These are phyloP conservation scores for Ladona fulva DNA, from an alignment of 1,140 invertebrate genomes.

Conservation along the genomic window DNA sequence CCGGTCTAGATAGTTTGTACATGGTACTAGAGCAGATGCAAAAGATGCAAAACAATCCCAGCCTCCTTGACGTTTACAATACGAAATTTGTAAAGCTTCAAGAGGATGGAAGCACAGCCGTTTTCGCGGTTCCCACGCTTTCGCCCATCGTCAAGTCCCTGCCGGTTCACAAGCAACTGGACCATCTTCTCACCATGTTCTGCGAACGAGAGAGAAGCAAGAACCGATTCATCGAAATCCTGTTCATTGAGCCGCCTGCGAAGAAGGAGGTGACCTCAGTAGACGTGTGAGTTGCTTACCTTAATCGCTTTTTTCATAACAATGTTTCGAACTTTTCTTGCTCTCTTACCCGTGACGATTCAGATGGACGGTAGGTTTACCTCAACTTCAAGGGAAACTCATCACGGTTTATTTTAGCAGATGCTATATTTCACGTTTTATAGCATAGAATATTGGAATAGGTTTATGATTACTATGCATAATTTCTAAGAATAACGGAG, in stretches of 20 bases:
- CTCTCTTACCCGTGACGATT: too few species aligned
- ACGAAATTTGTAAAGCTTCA: constrained; percentile 3
- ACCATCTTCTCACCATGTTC: not conserved
- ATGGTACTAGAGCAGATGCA: constrained; percentile 9
- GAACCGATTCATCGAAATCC: constrained; percentile 13
- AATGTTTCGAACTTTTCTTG: too few species aligned
- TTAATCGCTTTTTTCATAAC: not conserved
- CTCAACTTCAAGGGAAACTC: too few species aligned
- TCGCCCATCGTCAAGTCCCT: not conserved
- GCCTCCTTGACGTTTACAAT: constrained; percentile 13
- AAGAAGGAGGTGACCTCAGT: not conserved
- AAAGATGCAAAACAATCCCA: constrained; percentile 4
- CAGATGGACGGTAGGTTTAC: too few species aligned
- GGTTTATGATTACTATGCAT: too few species aligned
- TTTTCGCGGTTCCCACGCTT: constrained; percentile 4
- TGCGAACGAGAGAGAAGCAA: constrained; percentile 8
- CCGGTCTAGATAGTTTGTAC: not conserved
- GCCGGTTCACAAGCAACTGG: constrained; percentile 13
- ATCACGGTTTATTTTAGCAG: too few species aligned
- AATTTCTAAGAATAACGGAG: too few species aligned
- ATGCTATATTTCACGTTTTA: too few species aligned
- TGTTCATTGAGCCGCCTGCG: not conserved
- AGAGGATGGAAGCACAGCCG: constrained; percentile 10
- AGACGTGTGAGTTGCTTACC: not conserved
- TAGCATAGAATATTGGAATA: too few species aligned